Evolutionary conservation across 2,888 invertebrate species (phyloP).

Genomic region (Cephus runcator): DNA sequence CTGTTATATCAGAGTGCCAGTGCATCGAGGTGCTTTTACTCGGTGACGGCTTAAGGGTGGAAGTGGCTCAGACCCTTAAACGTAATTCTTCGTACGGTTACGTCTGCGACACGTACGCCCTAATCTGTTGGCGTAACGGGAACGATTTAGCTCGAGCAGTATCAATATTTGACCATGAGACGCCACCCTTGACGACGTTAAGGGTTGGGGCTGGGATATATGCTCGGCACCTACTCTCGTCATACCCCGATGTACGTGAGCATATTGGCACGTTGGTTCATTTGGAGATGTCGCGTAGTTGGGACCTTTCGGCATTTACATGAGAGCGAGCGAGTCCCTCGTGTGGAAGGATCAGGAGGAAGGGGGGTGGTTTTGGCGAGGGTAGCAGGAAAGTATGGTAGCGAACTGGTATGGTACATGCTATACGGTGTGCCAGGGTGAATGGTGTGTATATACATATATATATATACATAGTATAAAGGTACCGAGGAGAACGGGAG

Average conservation of each 20-base stretch:
- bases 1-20: no score
- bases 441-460: conserved; percentile 17
- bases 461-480: conserved; percentile 19
- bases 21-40: neutral
- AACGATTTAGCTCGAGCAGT: conserved; percentile 49
- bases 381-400: neutral
- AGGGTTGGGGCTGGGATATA: neutral
- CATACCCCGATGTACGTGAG: neutral
- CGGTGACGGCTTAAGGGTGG: neutral
- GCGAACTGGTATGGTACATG: neutral
- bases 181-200: conserved; percentile 22
- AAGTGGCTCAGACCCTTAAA: neutral
- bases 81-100: neutral
- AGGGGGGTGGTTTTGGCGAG: neutral
- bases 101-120: conserved; percentile 43
- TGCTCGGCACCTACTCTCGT: neutral
- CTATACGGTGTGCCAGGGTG: neutral
- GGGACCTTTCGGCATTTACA: neutral
- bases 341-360: conserved; percentile 13
- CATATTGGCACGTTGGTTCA: neutral
- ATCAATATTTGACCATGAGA: conserved; percentile 57
- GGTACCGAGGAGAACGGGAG: conserved; percentile 35
- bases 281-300: neutral
- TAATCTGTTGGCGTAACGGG: conserved; percentile 51
- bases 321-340: conserved; percentile 18